phyloP scores from a whole-genome alignment of 2,797 vertebrate species.

The Cichlasoma orientale region DNA sequence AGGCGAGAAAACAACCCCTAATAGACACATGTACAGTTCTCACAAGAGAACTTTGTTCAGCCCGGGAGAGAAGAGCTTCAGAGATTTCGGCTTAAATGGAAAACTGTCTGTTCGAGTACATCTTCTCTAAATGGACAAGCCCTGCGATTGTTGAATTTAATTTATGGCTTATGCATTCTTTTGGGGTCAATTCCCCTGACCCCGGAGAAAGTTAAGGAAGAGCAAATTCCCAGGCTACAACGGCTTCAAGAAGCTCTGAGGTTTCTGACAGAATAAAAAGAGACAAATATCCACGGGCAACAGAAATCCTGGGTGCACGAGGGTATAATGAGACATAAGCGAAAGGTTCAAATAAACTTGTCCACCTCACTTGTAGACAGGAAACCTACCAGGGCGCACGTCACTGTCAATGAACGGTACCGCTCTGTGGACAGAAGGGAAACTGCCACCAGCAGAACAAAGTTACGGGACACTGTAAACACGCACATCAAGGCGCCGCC shows the following conservation, averaged over 20 bases:
- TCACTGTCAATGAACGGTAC: conserved; percentile 82
- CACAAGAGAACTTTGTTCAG: conserved; percentile 15
- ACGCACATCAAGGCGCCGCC: conserved; percentile 24
- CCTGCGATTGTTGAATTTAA: conserved; percentile 90
- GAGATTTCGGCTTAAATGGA: conserved; percentile 76
- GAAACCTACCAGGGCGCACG: conserved; percentile 43
- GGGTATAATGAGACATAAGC: conserved; percentile 22
- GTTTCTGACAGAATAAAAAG: background rate
- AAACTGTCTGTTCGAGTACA: conserved; percentile 87
- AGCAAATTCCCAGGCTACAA: conserved; percentile 83
- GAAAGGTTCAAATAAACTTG: conserved; percentile 51
- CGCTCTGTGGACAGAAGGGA: conserved; percentile 84
- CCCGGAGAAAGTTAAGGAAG: conserved; percentile 88
- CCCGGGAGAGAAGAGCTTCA: conserved; percentile 29
- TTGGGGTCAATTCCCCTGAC: conserved; percentile 94
- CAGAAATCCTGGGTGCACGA: background rate
- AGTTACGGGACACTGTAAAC: conserved; percentile 65
- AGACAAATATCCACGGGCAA: background rate
- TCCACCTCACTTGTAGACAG: conserved; percentile 30
- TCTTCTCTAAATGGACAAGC: conserved; percentile 90
- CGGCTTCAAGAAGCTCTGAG: conserved; percentile 16
- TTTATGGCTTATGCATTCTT: conserved; percentile 98
- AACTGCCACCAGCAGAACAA: conserved; percentile 72
- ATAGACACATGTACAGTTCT: conserved; percentile 39
- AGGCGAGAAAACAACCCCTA: conserved; percentile 20